Base-by-base conservation (phyloP, 2,888 invertebrate species). In the Stegophylla sp. region DNA sequence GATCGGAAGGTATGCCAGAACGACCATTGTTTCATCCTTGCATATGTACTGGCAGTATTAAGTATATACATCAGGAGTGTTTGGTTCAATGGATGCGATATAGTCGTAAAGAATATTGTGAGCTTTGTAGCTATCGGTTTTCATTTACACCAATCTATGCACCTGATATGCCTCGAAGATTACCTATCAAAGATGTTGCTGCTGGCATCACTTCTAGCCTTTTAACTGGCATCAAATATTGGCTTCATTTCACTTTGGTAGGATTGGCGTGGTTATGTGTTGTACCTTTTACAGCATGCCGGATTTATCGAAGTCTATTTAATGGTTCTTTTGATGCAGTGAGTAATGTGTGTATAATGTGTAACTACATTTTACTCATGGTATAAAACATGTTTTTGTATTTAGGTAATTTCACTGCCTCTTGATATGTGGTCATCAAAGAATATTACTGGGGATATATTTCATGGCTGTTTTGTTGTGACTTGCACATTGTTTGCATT, bases 51-150 rank as follows among this genome's bases (percentile, higher is more conserved):
- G 99, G 99, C 76, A 97, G 97, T 85, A 99, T 99, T 85, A 98
- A 98, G 88, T 99, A 95, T 91, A 98, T 98, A 82, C 98, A 98
- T 88, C 98, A 98, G 82, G 98, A 98, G 86, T 98, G 98, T 88
- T 89, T 99, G 83, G 93, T 97, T 85, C 98, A 99, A 88, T 99
- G 99, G 99, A 94, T 99, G 91, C 92, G 97, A 84, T 98, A 99
- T 87, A 98, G 97, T 83, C 92, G 97, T 84, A 98, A 98, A 88
- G 98, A 99, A 87, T 97, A 96, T 86, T 99, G 99, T 89, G 99
- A 99, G 87, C 88, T 99, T 83, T 99, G 98, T 87, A 96, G 97
- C 83, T 95, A 99, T 88, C 81, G 84, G 82, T 99, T 98, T 88
- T 96, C 97, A 4, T 99, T 99, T 86, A 97, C 96, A 86, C 99